Base-by-base conservation (phyloP, 2,888 invertebrate genomes). In the Lasius platythorax region DNA sequence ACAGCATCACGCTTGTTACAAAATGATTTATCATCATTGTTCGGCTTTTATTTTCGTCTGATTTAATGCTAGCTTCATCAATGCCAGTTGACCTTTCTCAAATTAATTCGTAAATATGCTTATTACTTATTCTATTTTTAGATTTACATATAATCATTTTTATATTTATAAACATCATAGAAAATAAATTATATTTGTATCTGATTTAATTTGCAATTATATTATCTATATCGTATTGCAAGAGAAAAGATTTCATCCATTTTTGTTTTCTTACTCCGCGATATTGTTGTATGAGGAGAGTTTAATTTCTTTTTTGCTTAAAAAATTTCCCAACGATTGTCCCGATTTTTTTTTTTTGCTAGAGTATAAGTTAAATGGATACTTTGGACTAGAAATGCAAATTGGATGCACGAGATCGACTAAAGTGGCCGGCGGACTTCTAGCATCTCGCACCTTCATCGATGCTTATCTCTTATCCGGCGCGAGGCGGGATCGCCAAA, bases 401-500 rank as follows among this genome's bases (percentile, higher is more conserved):
- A 70, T 76, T 40, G 56, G 68, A 63, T 12, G 43, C 70, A 43
- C 64, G 67, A 76, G 81, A 67, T 78, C 74, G 72, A 66, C 64
- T 66, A 23, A 33, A 70, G 74, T 85, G 82, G 85, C 87, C 83
- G 68, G 56, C 87, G 78, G 82, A 84, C 82, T 84, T 37, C 37
- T 72, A 50, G 37, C 73, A 74, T 72, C 58, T 86, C 75, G 86
- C 82, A 82, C 46, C 82, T 85, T 82, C 83, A 70, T 78, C 73
- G 89, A 90, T 87, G 74, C 64, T 84, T 89, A 90, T 90, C 89
- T 83, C 50, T 85, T 86, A 88, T 88, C 88, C 84, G 73, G 70
- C 61, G 83, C 30, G 12, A 82, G 68, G 78, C 84, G 82, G 88
- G 87, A 83, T 84, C 82, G 33, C 53, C 81, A 75, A 78, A 56